Conservation (phyloP, 2,113 vertebrate genomes). For the Myrmecophaga tridactyla region DNA sequence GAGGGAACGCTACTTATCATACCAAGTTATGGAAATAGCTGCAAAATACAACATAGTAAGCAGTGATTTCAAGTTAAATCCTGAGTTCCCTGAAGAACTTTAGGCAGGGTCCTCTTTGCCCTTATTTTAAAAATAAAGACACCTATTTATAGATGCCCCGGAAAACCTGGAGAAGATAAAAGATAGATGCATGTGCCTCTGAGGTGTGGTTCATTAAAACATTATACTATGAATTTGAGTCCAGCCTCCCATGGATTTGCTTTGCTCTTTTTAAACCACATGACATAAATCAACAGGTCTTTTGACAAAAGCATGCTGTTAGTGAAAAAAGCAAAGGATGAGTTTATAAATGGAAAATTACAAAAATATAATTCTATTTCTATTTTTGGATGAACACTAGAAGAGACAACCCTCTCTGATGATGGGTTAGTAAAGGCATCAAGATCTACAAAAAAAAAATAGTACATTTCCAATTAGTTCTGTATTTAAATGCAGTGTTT, state of each 20-base stretch:
- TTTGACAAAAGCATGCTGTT: constrained; percentile 15
- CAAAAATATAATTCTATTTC: constrained; percentile 15
- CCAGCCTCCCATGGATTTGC: background rate
- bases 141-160: background rate
- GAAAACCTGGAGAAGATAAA: background rate
- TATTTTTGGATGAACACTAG: constrained; percentile 22
- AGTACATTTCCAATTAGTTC: constrained; percentile 18
- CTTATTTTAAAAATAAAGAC: constrained; percentile 41
- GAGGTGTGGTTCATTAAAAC: background rate
- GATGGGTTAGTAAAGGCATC: constrained; percentile 13
- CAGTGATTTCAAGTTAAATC: constrained; percentile 50
- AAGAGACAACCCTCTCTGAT: constrained; percentile 6
- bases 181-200: background rate
- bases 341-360: constrained; percentile 54
- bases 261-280: constrained; percentile 43
- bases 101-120: background rate
- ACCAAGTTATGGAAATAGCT: background rate
- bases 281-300: constrained; percentile 34
- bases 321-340: background rate
- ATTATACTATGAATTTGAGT: background rate
- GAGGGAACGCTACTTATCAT: background rate
- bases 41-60: background rate
- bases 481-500: constrained; percentile 39
- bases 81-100: constrained; percentile 13
- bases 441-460: background rate